Evolutionary conservation across 1,140 invertebrate genomes (phyloP), one percentile per base, ranked within the genome.

Genomic region (Callitettix versicolor): DNA sequence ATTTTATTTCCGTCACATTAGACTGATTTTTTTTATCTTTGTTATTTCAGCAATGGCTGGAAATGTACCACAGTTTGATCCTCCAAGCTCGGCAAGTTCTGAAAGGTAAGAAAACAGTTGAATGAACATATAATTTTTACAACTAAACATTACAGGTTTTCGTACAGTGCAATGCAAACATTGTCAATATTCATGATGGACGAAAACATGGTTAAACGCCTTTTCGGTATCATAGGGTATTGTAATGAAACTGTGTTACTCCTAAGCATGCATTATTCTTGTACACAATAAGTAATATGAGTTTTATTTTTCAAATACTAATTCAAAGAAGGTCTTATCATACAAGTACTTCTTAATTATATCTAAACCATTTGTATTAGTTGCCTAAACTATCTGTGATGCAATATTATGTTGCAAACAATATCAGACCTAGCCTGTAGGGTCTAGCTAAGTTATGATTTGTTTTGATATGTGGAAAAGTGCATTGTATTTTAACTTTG

Each of bases 81-180:
- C 84, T 62, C 83, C 84, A 46, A 88, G 85, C 64, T 87, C 85
- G 49, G 86, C 85, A 54, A 89, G 85, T 71, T 88, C 85, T 26
- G 85, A 88, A 69, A 87, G 85, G 84, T 87, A 79, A 68, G 53
- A 62, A 58, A 50, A 41, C 6, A 18, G 49, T 58, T 33, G 26
- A 34, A 44, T 43, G 11, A 15, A 36, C 17, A 52, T 60, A 58
- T 49, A 55, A 48, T 47, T 53, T 7, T 41, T 49, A n/a, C 26
- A 50, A 21, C 33, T 34, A 21, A 40, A 53, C 36, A 41, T 33
- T 55, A 60, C 61, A 53, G 48, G 9, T 18, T 21, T n/a, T 17
- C 34, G 38, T 58, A 41, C 14, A 44, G 42, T n/a, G 47, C 22
- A 47, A 40, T 49, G 55, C 36, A 36, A 33, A 15, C 21, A 36